A percentile compares a stretch with the other conserved stretches of the same genome.
Conservation (phyloP, 2,888 invertebrate species). For the Ophioninae sp. region DNA sequence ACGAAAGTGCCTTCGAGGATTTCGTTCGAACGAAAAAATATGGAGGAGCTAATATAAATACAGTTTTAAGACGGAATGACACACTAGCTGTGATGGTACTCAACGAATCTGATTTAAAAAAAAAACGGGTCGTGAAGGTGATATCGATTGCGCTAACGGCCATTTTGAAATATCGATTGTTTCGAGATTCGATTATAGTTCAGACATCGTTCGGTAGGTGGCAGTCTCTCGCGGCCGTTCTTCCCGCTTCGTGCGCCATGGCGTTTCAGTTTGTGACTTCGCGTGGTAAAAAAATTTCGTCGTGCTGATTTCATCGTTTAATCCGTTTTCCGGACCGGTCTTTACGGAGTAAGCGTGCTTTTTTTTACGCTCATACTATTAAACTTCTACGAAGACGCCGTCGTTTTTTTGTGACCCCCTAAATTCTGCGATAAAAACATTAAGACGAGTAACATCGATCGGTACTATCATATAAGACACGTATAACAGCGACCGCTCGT, state of each 20-base stretch:
- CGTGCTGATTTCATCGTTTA: background rate
- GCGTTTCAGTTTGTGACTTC: background rate
- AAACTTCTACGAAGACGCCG: constrained; percentile 4
- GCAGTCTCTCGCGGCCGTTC: no score
- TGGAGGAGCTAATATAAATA: background rate
- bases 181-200: no score
- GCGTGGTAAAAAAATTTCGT: background rate
- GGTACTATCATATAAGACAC: constrained; percentile 60
- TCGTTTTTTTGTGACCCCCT: constrained; percentile 14
- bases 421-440: constrained; percentile 52
- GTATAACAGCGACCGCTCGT: constrained; percentile 59
- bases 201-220: no score
- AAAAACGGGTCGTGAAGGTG: no score
- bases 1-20: background rate
- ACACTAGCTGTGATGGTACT: no score
- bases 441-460: constrained; percentile 61
- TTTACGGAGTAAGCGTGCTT: constrained; percentile 3
- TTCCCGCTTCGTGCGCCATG: background rate
- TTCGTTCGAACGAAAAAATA: background rate
- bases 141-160: no score
- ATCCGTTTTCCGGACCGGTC: background rate
- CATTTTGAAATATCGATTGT: no score
- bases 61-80: background rate
- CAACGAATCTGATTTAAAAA: no score
- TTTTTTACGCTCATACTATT: background rate